Conservation (phyloP, 2,113 vertebrate species). For the Sarotherodon lohbergeri region DNA sequence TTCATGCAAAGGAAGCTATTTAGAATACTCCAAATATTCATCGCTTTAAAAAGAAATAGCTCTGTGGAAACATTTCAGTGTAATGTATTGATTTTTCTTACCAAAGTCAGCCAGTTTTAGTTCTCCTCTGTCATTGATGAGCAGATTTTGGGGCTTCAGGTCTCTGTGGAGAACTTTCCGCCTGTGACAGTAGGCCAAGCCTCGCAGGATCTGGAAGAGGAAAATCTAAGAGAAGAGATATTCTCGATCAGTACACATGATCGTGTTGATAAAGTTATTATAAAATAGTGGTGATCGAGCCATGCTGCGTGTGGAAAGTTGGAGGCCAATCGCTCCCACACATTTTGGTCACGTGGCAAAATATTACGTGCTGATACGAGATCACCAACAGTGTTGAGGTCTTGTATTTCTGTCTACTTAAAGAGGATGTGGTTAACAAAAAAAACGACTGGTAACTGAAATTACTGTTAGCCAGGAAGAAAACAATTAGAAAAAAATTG, state of each 20-base stretch:
- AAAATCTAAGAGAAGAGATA: slow-evolving; percentile 63
- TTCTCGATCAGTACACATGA: not conserved
- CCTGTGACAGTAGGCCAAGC: slow-evolving; percentile 82
- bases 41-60: accelerated
- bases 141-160: slow-evolving; percentile 86
- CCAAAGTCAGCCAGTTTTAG: slow-evolving; percentile 88
- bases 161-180: slow-evolving; percentile 86
- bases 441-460: not conserved
- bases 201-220: slow-evolving; percentile 82
- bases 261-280: not conserved
- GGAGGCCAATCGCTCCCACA: not conserved
- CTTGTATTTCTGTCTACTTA: not conserved
- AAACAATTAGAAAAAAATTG: not conserved
- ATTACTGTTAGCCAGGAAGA: not conserved
- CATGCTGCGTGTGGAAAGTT: not conserved
- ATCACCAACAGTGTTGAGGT: not conserved
- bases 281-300: not conserved
- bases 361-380: not conserved
- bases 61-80: not conserved
- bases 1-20: not conserved
- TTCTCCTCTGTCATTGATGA: slow-evolving; percentile 85
- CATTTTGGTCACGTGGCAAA: not conserved
- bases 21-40: not conserved
- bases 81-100: slow-evolving; percentile 25
- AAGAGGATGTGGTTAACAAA: not conserved